Percentiles rank a stretch among this genome's conserved stretches.
Evolutionary conservation across 1,140 invertebrate species (phyloP).

Genomic region (Cyrtorhinus lividipennis): DNA sequence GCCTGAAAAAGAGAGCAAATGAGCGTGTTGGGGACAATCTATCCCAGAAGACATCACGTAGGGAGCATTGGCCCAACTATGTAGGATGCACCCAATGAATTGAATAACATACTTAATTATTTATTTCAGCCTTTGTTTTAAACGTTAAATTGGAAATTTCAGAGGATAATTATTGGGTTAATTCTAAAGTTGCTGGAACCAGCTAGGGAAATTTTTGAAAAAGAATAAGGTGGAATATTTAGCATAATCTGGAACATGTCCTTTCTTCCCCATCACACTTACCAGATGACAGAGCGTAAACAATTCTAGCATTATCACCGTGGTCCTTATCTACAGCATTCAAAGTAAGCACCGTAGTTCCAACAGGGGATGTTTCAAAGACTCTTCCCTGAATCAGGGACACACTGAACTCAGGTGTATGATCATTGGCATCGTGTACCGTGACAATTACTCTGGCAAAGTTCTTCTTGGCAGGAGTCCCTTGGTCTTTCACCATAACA

Average conservation of each 20-base stretch:
- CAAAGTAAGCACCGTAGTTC: conserved; percentile 54
- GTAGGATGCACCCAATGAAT: too few relatives aligned
- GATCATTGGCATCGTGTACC: conserved; percentile 81
- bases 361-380: conserved; percentile 56
- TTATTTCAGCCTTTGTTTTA: too few relatives aligned
- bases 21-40: too few relatives aligned
- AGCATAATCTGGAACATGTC: conserved; percentile 12
- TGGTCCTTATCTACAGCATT: conserved; percentile 64
- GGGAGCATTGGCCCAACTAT: too few relatives aligned
- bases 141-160: too few relatives aligned
- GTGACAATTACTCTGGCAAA: conserved; percentile 66
- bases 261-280: too few relatives aligned
- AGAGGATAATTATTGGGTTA: too few relatives aligned
- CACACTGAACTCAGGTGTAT: conserved; percentile 65
- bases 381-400: conserved; percentile 59
- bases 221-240: too few relatives aligned
- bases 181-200: too few relatives aligned
- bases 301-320: conserved; percentile 63
- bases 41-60: too few relatives aligned
- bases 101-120: too few relatives aligned
- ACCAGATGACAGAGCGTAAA: conserved; percentile 65
- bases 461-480: conserved; percentile 67
- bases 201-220: too few relatives aligned
- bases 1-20: conserved; percentile 32
- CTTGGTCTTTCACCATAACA: conserved; percentile 79